Evolutionary conservation across 2,888 invertebrate genomes (phyloP), one percentile per base, ranked within the genome.

Genomic region (Cryptosula pallasiana): DNA sequence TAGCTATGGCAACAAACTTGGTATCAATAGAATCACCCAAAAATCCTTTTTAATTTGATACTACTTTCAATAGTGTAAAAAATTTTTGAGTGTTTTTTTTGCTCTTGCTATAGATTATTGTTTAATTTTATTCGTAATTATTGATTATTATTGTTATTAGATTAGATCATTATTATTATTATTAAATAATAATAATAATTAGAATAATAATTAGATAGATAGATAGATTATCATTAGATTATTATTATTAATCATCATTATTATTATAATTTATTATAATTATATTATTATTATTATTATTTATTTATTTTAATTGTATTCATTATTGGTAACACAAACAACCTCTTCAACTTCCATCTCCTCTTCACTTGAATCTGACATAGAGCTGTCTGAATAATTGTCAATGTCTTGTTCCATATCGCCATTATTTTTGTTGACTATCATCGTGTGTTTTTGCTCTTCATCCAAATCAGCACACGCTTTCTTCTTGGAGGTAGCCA

Each of bases 401-500:
- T 13, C 20, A 45, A 45, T 20, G 45, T 45, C 45, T 45, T 45
- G 45, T 5, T 54, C 70, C 70, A 70, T 54, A 27, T 20, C 35
- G 16, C 27, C 55, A 9, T 32, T n/a, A 32, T 69, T 69, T 35
- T 69, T 27, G 23, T 55, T 5, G 9, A 5, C 25, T 27, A 9
- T 27, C 32, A 13, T 13, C 32, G 20, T 16, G 20, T 9, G 9
- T 5, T 9, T 25, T 29, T 63, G 25, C 13, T 34, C 57, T 16
- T 16, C n/a, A 16, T 57, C 57, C 25, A n/a, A n/a, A n/a, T 57
- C 63, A 29, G 27, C 29, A 13, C 63, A 27, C 27, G 63, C 5
- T 27, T 79, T 80, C 74, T 80, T 79, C 73, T 76, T 78, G 55
- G 79, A 76, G n/a, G 76, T 73, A 69, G 80, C 78, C 80, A 80